Base-by-base conservation (phyloP, 1,140 invertebrate species). In the Drosophila ironensis region DNA sequence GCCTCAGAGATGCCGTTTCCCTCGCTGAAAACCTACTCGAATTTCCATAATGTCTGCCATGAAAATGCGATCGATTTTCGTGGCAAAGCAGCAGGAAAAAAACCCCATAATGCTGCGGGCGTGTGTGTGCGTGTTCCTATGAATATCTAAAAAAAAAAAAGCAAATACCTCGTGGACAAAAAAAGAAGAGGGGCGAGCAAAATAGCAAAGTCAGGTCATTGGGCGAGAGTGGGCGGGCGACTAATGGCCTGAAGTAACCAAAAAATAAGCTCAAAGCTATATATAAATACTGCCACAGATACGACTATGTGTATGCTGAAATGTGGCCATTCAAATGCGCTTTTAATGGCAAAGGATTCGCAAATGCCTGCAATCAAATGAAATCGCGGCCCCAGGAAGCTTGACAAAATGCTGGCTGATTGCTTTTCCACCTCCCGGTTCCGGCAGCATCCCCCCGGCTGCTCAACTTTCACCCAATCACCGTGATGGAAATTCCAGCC, bases 11-110 rank as follows among this genome's bases (percentile, higher is more conserved):
- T 87, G 67, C 71, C 81, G 87, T 87, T 87, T 87, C 71, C 74
- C 53, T 53, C 33, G 14, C 52, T 73, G 66, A 86, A 59, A 60
- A 87, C 73, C 71, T 75, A 86, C 80, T 86, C 80, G 72, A 86
- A 86, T 86, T 86, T 86, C 80, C 80, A 86, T 86, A 86, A 86
- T 86, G 80, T 86, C 71, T 86, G 74, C 80, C 75, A 86, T 86
- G 80, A 86, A 86, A 86, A 86, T 86, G 75, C 80, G 80, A 86
- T 86, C 80, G 80, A 86, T 86, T 86, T 86, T 86, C 71, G 57
- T 75, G 38, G 9, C 46, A 68, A 33, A 59, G 19, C 56, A 16
- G 17, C 42, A 17, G n/a, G 42, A 33, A 51, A 76, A 70, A 63
- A 60, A 77, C 47, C 53, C 56, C 64, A 80, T 68, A 86, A 80